These are phyloP conservation scores for Herpailurus yagouaroundi DNA, from an alignment of 2,113 vertebrate genomes.

Conservation along the genomic window DNA sequence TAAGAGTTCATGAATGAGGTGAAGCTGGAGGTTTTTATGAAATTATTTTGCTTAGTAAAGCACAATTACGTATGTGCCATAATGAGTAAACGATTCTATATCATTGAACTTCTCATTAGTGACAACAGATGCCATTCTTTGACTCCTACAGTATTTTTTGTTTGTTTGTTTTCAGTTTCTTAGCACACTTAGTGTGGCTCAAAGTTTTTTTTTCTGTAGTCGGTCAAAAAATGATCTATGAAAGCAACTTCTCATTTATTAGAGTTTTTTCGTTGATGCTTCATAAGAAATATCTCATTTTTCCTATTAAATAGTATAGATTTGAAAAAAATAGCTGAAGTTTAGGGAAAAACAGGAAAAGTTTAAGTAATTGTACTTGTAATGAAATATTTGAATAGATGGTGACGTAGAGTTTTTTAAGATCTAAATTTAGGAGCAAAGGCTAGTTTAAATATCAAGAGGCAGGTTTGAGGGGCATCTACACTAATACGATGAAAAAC, in stretches of 20 bases:
- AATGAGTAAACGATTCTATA: constrained; percentile 41
- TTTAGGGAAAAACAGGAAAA: background rate
- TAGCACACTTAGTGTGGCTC: constrained; percentile 55
- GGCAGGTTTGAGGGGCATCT: background rate
- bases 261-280: constrained; percentile 52
- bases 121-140: constrained; percentile 67
- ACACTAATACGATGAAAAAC: background rate
- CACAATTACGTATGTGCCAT: constrained; percentile 64
- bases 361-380: background rate
- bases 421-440: background rate
- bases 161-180: constrained; percentile 63
- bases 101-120: constrained; percentile 56
- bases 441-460: background rate
- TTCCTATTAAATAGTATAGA: background rate
- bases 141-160: constrained; percentile 60
- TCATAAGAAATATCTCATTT: constrained; percentile 46
- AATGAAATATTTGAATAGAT: constrained; percentile 20
- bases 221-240: constrained; percentile 62
- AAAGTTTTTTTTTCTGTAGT: constrained; percentile 53
- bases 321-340: background rate
- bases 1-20: background rate
- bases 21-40: constrained; percentile 50
- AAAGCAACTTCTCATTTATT: constrained; percentile 38
- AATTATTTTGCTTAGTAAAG: constrained; percentile 68
- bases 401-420: background rate